phyloP scores from a whole-genome alignment of 2,797 vertebrate genomes.

The Dermochelys coriacea region DNA sequence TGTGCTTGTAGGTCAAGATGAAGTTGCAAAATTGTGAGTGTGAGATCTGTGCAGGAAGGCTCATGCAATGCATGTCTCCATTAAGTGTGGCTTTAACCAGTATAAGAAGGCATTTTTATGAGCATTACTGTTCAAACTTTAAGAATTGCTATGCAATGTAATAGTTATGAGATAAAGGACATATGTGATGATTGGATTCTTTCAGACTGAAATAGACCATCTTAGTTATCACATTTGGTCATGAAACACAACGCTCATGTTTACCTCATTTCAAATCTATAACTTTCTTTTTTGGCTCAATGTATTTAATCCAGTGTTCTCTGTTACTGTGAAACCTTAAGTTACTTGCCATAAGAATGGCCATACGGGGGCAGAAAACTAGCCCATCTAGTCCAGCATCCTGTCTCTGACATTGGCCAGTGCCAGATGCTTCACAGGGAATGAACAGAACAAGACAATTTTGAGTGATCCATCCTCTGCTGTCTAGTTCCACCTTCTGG shows the following conservation, averaged over 20 bases:
- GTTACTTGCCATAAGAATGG: neutral
- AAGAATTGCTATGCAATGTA: neutral
- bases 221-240: neutral
- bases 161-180: neutral
- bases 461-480: neutral
- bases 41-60: neutral
- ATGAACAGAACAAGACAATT: neutral
- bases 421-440: neutral
- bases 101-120: neutral
- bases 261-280: neutral
- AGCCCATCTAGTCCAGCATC: neutral
- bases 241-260: neutral
- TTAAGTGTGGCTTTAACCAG: neutral
- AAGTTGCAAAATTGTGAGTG: neutral
- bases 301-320: neutral
- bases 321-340: neutral
- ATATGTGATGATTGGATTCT: neutral
- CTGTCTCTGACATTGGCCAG: neutral
- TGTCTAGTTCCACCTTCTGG: neutral
- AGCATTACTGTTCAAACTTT: neutral
- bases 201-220: neutral
- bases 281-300: neutral
- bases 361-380: too few relatives aligned
- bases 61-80: neutral
- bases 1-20: neutral